Conservation (phyloP, 2,797 vertebrate genomes). For the Sphenodon punctatus region DNA sequence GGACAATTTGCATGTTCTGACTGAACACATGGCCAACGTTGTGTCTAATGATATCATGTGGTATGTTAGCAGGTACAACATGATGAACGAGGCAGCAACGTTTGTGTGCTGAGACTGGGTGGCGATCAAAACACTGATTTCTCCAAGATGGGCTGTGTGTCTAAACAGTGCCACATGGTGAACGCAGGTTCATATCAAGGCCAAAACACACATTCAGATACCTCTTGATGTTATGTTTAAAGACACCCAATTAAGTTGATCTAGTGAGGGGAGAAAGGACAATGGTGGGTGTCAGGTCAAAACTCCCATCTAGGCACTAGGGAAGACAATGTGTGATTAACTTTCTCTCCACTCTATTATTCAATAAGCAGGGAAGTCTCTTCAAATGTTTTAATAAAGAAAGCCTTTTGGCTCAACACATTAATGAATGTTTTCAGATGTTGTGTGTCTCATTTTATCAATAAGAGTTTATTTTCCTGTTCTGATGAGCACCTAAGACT, state of each 20-base stretch:
- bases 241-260: slow-evolving; percentile 41
- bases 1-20: too few relatives aligned
- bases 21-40: too few relatives aligned
- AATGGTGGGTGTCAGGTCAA: slow-evolving; percentile 12
- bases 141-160: too few relatives aligned
- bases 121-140: too few relatives aligned
- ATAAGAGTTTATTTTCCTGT: background rate
- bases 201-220: too few relatives aligned
- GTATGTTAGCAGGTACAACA: too few relatives aligned
- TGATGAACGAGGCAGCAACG: too few relatives aligned
- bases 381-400: slow-evolving; percentile 28
- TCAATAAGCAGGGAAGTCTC: background rate
- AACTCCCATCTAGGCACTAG: slow-evolving; percentile 7
- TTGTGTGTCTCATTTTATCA: background rate
- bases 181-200: too few relatives aligned
- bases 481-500: background rate
- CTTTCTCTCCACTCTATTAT: background rate
- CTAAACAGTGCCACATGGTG: too few relatives aligned
- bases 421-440: background rate
- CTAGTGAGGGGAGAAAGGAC: slow-evolving; percentile 39
- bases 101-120: too few relatives aligned
- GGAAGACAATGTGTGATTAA: slow-evolving; percentile 41
- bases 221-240: too few relatives aligned
- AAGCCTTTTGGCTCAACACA: background rate
- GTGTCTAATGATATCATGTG: too few relatives aligned